Evolutionary conservation across 2,797 vertebrate genomes (phyloP), one percentile per base, ranked within the genome.

Genomic region (Delichon dasypus): DNA sequence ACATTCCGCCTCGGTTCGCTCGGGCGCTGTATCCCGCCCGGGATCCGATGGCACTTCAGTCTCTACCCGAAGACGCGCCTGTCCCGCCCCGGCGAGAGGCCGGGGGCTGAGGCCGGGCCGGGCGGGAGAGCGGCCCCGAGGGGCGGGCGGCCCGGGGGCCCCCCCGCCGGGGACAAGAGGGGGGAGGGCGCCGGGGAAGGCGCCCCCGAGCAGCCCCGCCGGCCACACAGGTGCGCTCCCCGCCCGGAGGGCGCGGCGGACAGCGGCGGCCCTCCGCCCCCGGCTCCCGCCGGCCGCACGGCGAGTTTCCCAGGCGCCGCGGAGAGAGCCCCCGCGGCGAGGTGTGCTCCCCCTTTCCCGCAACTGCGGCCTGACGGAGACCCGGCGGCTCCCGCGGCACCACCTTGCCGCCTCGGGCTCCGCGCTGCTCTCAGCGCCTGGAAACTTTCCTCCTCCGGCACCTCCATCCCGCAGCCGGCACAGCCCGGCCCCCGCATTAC

Each of bases 141-240:
- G 76, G 85, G 61, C 40, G 65, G 85, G 75, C 47, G 53, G 62
- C 29, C 36, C 50, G 8, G 47, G 36, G 76, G 51, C 75, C 50
- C 73, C 40, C 78, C 85, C 73, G 48, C 27, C 23, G 36, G 32
- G 47, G 27, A 20, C 48, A 48, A 48, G 18, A 34, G 10, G 45
- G 57, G 50, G 65, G 29, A 58, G 44, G 78, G 44, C 55, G 22
- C 22, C 19, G 6, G 17, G n/a, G 11, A 19, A 25, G n/a, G 48
- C 18, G 54, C 47, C 58, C 17, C 53, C 29, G 22, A 47, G 54
- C 38, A 60, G 54, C 83, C 45, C 61, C 83, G 57, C 11, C 48
- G 64, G 88, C 74, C 84, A 72, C 79, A 53, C 89, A 94, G 92
- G 89, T 91, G 85, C 70, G 85, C 62, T 25, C 32, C 42, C 8